phyloP scores from a whole-genome alignment of 2,888 invertebrate genomes.

The Pheosia gnoma region DNA sequence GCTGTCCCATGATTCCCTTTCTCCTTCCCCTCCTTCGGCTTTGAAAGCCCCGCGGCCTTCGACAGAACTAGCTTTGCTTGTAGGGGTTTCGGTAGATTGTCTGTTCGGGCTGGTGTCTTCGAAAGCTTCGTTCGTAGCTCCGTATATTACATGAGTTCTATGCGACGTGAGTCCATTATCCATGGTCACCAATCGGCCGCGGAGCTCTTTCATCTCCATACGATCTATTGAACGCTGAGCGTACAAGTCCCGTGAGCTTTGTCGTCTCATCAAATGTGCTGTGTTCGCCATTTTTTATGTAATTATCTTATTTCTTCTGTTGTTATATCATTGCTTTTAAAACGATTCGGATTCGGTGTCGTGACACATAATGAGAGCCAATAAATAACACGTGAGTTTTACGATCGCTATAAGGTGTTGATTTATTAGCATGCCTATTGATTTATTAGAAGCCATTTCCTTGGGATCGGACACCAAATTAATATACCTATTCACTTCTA shows the following conservation, averaged over 20 bases:
- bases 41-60: slow-evolving; percentile 87
- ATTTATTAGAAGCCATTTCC: slow-evolving; percentile 54
- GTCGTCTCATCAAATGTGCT: slow-evolving; percentile 93
- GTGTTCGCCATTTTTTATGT: slow-evolving; percentile 91
- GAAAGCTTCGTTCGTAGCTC: slow-evolving; percentile 94
- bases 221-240: slow-evolving; percentile 92
- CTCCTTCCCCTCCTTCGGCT: slow-evolving; percentile 89
- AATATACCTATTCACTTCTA: slow-evolving; percentile 4
- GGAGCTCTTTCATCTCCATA: slow-evolving; percentile 93
- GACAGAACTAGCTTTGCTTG: slow-evolving; percentile 86
- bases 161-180: slow-evolving; percentile 86
- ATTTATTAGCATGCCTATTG: slow-evolving; percentile 42
- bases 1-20: slow-evolving; percentile 96
- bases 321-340: slow-evolving; percentile 46
- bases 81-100: slow-evolving; percentile 71
- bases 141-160: slow-evolving; percentile 87
- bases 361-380: slow-evolving; percentile 69
- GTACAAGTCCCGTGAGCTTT: slow-evolving; percentile 93
- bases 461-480: slow-evolving; percentile 2
- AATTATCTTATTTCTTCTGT: slow-evolving; percentile 34
- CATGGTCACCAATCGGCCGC: slow-evolving; percentile 89
- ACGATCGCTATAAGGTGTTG: slow-evolving; percentile 44
- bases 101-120: slow-evolving; percentile 78
- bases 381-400: slow-evolving; percentile 56
- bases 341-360: slow-evolving; percentile 64